phyloP scores from a whole-genome alignment of 2,888 invertebrate genomes.

The Hydrotaea cyrtoneurina region DNA sequence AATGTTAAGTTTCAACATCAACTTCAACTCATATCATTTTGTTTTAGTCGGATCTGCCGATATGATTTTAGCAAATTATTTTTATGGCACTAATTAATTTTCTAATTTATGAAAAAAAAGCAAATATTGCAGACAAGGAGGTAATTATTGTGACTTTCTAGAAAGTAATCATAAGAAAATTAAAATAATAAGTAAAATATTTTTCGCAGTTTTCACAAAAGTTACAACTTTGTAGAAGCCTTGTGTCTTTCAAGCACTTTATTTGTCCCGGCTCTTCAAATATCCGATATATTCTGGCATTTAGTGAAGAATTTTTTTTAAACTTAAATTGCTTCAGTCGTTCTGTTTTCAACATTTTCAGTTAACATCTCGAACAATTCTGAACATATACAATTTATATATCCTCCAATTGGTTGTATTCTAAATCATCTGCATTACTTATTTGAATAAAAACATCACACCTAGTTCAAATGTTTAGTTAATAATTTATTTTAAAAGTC shows the following conservation, averaged over 20 bases:
- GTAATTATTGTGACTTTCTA: background rate
- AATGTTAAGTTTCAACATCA: background rate
- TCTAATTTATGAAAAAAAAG: background rate
- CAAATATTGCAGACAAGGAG: conserved; percentile 4
- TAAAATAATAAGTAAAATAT: background rate
- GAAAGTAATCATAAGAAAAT: background rate
- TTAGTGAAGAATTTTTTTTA: too few relatives aligned
- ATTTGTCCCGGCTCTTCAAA: too few relatives aligned
- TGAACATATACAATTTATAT: too few relatives aligned
- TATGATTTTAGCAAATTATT: background rate
- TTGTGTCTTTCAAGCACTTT: too few relatives aligned
- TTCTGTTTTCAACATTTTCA: too few relatives aligned
- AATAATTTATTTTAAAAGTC: background rate
- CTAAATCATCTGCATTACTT: conserved; percentile 6
- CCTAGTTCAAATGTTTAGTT: background rate
- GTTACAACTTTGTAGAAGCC: too few relatives aligned
- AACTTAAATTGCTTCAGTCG: too few relatives aligned
- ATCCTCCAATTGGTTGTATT: too few relatives aligned
- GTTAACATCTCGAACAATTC: too few relatives aligned
- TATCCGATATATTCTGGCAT: too few relatives aligned
- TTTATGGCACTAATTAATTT: background rate
- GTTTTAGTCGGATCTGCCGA: background rate
- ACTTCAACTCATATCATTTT: conserved; percentile 19
- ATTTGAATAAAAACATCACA: background rate
- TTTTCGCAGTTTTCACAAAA: too few relatives aligned